A percentile compares a stretch with the other conserved stretches of the same genome.
These are phyloP conservation scores for Boloria euphrosyne DNA, from an alignment of 2,888 invertebrate genomes.

Conservation along the genomic window DNA sequence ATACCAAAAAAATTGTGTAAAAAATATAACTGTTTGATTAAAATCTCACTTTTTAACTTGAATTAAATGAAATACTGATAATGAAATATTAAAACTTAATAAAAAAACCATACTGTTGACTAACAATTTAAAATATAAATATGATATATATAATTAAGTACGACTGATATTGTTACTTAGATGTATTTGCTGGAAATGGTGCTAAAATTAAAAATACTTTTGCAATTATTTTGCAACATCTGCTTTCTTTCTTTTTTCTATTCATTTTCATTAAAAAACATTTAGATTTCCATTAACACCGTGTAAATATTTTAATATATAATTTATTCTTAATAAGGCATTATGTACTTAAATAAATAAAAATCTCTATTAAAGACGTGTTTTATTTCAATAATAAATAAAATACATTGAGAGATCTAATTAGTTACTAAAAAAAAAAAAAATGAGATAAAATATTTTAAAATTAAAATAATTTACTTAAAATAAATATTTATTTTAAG, in stretches of 20 bases:
- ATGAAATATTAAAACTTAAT: too few relatives aligned
- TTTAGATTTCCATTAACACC: too few relatives aligned
- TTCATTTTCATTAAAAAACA: not conserved
- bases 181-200: constrained; percentile 47
- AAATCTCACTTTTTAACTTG: too few relatives aligned
- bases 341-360: not conserved
- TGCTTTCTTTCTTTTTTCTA: not conserved
- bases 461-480: too few relatives aligned
- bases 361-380: not conserved
- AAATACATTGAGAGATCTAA: constrained; percentile 15
- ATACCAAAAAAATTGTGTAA: too few relatives aligned
- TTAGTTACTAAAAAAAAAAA: not conserved
- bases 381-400: constrained; percentile 16
- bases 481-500: too few relatives aligned
- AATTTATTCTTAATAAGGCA: not conserved
- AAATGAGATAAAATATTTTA: too few relatives aligned
- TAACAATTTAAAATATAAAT: constrained; percentile 15
- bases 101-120: not conserved
- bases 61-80: too few relatives aligned
- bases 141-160: constrained; percentile 14
- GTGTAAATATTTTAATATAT: not conserved
- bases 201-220: constrained; percentile 41
- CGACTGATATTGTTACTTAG: constrained; percentile 29
- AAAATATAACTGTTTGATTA: too few relatives aligned
- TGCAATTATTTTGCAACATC: constrained; percentile 15